These are phyloP conservation scores for Erynnis tages DNA, from an alignment of 2,888 invertebrate species.

Conservation along the genomic window DNA sequence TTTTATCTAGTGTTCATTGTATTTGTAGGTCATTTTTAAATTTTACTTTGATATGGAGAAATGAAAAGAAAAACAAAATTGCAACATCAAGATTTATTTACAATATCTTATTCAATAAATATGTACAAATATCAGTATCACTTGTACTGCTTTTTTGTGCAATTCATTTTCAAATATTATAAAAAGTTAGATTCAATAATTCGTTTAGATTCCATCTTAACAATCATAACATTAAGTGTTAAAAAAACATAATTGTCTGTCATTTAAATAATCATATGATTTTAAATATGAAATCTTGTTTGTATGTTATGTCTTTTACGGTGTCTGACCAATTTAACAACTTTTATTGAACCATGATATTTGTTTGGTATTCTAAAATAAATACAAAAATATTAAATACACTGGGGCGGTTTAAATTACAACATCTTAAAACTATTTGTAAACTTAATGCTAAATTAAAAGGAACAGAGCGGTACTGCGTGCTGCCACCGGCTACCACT, in stretches of 20 bases:
- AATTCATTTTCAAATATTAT: background rate
- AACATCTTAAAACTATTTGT: slow-evolving; percentile 32
- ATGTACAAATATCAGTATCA: slow-evolving; percentile 39
- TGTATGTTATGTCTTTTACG: background rate
- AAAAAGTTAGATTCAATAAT: background rate
- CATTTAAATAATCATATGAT: too few species aligned
- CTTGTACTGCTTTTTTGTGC: slow-evolving; percentile 36
- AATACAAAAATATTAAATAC: slow-evolving; percentile 34
- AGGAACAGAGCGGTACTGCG: slow-evolving; percentile 30
- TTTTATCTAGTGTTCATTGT: background rate
- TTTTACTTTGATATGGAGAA: background rate
- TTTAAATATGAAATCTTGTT: too few species aligned
- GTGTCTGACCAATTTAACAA: background rate
- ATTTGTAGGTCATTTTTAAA: background rate
- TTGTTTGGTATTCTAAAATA: slow-evolving; percentile 26
- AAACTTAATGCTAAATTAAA: slow-evolving; percentile 27
- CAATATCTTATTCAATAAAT: slow-evolving; percentile 31
- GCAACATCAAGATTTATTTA: slow-evolving; percentile 26
- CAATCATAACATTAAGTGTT: background rate
- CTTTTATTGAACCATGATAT: background rate
- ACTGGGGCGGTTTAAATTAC: slow-evolving; percentile 29
- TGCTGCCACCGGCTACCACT: slow-evolving; percentile 1
- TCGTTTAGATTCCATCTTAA: background rate
- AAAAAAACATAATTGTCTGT: background rate
- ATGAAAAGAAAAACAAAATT: slow-evolving; percentile 2